Base-by-base conservation (phyloP, 2,888 invertebrate genomes). In the Bibio marci region DNA sequence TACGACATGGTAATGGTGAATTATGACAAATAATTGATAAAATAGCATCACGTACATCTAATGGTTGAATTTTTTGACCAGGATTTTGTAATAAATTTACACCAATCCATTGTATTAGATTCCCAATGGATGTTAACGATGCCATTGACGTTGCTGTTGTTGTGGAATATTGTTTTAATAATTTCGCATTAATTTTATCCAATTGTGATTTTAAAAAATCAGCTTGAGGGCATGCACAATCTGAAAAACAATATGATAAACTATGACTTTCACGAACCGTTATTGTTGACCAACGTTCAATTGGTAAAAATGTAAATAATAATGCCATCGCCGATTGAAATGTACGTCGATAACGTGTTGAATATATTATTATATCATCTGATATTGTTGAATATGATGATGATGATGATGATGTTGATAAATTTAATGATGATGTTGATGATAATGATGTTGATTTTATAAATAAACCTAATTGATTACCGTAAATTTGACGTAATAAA, bases 261-360 rank as follows among this genome's bases (percentile, higher is more conserved):
- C 82, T 81, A 50, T 81, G 80, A 38, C 79, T 77, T 58, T 86
- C 86, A 10, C 71, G 64, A 12, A 90, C 69, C 19, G 67, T 67
- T 5, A 86, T 62, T 40, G 74, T 73, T 8, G 73, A 62, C 50
- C 78, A 64, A 37, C 76, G 67, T 41, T 80, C 78, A 2, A 66
- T 59, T 3, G 77, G 74, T 28, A 86, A 62, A 44, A 87, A 69
- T 1, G 77, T 72, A 53, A 74, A 82, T 3, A 85, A 57, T 47
- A 87, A 68, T 1, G 86, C 86, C 47, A 87, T 66, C 1, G 85
- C 80, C 49, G 91, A 91, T 62, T 92, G 92, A 52, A 85, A 87
- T 14, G 94, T 94, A 50, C 95, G 70, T 2, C 88, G 63, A 56
- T 87, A 90, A 31, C 81, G 71, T 0, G 92, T 91, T 48, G 86